phyloP scores from a whole-genome alignment of 2,797 vertebrate species.

The Margarornis squamiger region DNA sequence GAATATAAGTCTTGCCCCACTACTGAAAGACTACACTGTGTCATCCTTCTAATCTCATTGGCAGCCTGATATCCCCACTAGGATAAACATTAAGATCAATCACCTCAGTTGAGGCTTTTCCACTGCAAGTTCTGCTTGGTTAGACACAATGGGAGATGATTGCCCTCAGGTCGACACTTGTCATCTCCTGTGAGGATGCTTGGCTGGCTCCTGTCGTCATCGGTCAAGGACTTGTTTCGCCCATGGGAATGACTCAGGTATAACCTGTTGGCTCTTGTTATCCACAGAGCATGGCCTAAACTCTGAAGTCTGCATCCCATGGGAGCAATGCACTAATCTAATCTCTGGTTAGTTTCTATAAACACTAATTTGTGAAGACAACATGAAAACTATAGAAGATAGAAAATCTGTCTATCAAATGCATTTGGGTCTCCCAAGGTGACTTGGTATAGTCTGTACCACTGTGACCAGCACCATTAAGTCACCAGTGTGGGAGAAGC shows the following conservation, averaged over 20 bases:
- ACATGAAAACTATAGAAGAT: background rate
- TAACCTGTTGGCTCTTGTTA: conserved; percentile 46
- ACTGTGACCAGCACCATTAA: background rate
- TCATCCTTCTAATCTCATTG: background rate
- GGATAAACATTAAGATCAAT: background rate
- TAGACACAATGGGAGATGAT: background rate
- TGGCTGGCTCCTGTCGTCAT: background rate
- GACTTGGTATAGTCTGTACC: background rate
- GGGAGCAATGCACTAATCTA: background rate
- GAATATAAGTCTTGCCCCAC: background rate
- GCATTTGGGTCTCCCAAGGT: background rate
- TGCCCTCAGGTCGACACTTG: background rate
- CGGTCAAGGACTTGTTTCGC: background rate
- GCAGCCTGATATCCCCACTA: background rate
- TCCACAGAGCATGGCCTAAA: conserved; percentile 9
- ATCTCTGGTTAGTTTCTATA: background rate
- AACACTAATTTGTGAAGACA: conserved; percentile 17
- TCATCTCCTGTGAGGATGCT: background rate
- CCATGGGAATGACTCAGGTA: conserved; percentile 19
- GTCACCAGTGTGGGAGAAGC: background rate
- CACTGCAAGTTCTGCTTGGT: background rate
- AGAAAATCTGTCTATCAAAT: background rate
- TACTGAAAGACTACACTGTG: background rate
- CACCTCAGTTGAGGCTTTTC: background rate
- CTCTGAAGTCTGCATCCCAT: background rate